Conservation (phyloP, 2,113 vertebrate genomes). For the Gasterosteus nipponicus region DNA sequence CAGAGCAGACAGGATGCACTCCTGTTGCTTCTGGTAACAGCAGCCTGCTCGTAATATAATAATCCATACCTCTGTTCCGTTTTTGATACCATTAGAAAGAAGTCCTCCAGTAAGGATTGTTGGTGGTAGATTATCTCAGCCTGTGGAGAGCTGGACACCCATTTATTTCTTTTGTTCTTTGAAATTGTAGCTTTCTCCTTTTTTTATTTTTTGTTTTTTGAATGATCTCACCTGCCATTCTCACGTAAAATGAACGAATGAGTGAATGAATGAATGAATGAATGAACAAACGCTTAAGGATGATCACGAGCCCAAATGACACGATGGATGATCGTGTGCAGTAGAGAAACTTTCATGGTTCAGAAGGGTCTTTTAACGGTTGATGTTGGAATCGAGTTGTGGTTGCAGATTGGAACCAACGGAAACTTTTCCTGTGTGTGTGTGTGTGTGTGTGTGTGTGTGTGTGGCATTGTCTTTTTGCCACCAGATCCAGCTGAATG, state of each 20-base stretch:
- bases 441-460: neutral
- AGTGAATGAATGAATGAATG: neutral
- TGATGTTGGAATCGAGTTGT: neutral
- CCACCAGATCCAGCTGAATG: neutral
- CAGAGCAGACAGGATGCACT: constrained; percentile 34
- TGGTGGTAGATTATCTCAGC: neutral
- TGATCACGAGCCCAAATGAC: neutral
- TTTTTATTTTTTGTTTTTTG: neutral
- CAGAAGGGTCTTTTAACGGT: too few relatives aligned
- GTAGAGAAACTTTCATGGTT: neutral
- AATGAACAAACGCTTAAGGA: neutral
- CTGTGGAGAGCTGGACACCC: neutral
- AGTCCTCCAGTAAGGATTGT: neutral
- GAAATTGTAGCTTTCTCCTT: neutral
- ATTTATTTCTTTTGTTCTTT: neutral
- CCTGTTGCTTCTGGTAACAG: constrained; percentile 37
- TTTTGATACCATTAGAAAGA: neutral
- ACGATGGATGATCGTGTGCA: constrained; percentile 3
- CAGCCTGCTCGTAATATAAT: constrained; percentile 8
- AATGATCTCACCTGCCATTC: neutral
- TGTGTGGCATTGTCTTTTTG: neutral
- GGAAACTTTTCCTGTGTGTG: neutral
- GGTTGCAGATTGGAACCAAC: neutral
- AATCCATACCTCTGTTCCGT: neutral
- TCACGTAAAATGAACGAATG: neutral